A percentile compares a stretch with the other conserved stretches of the same genome.
Conservation (phyloP, 2,797 vertebrate species). For the Propithecus deckenii region DNA sequence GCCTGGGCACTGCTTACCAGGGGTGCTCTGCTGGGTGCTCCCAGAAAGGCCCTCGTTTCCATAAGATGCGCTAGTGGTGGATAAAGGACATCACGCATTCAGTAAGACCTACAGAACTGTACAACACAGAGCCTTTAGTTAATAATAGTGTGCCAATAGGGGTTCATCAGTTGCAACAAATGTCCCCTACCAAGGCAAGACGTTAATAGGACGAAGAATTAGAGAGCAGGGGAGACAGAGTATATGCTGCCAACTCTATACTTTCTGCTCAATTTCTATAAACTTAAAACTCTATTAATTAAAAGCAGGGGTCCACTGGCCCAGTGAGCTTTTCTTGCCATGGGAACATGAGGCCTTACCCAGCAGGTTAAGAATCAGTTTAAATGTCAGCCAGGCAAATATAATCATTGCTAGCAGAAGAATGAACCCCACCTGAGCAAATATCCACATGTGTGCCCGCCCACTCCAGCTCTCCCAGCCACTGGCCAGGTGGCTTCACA, state of each 20-base stretch:
- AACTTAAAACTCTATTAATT: background rate
- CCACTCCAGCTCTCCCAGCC: background rate
- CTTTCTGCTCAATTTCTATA: background rate
- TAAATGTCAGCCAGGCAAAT: constrained; percentile 67
- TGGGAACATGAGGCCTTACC: background rate
- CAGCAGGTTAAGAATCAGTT: constrained; percentile 49
- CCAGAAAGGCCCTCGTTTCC: background rate
- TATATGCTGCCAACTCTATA: background rate
- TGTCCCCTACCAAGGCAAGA: background rate
- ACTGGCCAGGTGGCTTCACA: background rate
- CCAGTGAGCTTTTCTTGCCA: background rate
- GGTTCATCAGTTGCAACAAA: background rate
- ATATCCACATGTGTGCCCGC: background rate
- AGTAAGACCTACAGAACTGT: background rate
- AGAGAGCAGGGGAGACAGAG: background rate
- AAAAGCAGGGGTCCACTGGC: background rate
- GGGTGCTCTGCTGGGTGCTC: background rate
- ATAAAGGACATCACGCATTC: background rate
- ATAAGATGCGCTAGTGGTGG: accelerated
- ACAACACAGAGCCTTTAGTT: background rate
- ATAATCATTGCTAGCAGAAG: constrained; percentile 34
- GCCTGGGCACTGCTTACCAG: background rate
- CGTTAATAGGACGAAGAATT: background rate
- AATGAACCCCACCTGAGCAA: constrained; percentile 19
- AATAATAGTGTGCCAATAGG: background rate